Evolutionary conservation across 1,140 invertebrate genomes (phyloP).

Genomic region (Bombus fervidus): DNA sequence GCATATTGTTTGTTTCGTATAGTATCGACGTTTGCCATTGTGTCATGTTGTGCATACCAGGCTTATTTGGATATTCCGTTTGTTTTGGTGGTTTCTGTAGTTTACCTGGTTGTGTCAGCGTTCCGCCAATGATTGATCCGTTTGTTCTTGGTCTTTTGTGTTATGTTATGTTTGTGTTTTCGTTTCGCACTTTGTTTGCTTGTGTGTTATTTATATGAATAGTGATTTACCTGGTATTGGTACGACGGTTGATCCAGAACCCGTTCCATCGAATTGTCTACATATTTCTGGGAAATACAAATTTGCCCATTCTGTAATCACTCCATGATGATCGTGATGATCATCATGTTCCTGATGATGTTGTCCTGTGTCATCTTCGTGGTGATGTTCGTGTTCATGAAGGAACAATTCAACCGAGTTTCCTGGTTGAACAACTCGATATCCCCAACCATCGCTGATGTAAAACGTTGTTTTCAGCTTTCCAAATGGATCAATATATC

Average conservation of each 20-base stretch:
- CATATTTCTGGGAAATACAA: constrained; percentile 86
- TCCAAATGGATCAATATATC: constrained; percentile 87
- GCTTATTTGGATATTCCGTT: constrained; percentile 21
- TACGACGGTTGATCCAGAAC: constrained; percentile 19
- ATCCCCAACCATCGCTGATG: constrained; percentile 90
- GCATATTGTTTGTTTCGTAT: not conserved
- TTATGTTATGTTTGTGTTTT: too few relatives aligned
- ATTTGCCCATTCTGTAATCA: constrained; percentile 84
- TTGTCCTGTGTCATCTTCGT: constrained; percentile 42
- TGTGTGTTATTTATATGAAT: not conserved
- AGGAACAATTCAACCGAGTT: constrained; percentile 88
- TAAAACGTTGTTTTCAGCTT: constrained; percentile 88
- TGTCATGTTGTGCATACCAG: constrained; percentile 10
- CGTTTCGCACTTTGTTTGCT: fast-evolving
- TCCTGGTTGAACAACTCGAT: constrained; percentile 87
- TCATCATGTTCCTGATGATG: constrained; percentile 80
- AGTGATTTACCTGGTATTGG: constrained; percentile 20
- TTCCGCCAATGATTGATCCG: not conserved
- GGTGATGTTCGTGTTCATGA: constrained; percentile 73
- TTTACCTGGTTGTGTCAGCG: not conserved
- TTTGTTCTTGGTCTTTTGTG: not conserved
- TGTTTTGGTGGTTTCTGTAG: not conserved
- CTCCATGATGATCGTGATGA: constrained; percentile 82
- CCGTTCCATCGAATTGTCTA: constrained; percentile 73
- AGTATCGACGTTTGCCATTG: not conserved